Evolutionary conservation across 2,888 invertebrate genomes (phyloP).

Genomic region (Pogonocherus hispidulus): DNA sequence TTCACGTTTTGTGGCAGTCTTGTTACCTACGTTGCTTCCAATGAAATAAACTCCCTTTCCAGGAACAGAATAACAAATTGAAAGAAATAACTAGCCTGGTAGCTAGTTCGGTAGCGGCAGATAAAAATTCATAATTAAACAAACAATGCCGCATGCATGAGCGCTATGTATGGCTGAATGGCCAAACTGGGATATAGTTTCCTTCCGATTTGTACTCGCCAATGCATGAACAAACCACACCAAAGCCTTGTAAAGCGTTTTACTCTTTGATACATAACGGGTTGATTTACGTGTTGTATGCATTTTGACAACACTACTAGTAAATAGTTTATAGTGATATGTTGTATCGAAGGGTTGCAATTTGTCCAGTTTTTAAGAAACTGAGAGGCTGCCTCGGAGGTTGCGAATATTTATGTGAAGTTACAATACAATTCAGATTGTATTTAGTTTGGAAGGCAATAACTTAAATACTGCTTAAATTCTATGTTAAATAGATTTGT

Average conservation of each 20-base stretch:
- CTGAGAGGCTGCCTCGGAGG: too few species aligned
- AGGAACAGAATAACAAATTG: slow-evolving; percentile 42
- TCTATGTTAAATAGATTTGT: too few species aligned
- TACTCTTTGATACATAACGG: slow-evolving; percentile 34
- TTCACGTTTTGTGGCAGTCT: slow-evolving; percentile 36
- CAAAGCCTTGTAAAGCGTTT: slow-evolving; percentile 39
- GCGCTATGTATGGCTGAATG: slow-evolving; percentile 5
- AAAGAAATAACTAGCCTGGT: slow-evolving; percentile 41
- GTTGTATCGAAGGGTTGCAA: neutral
- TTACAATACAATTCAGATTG: too few species aligned
- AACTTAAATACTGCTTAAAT: too few species aligned
- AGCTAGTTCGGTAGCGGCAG: neutral
- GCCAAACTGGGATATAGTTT: slow-evolving; percentile 26
- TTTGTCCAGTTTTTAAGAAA: too few species aligned
- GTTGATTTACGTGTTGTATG: slow-evolving; percentile 17
- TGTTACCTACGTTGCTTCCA: slow-evolving; percentile 33
- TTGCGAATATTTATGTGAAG: too few species aligned
- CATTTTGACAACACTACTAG: neutral
- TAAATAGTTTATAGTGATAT: too few species aligned
- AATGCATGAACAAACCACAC: slow-evolving; percentile 41
- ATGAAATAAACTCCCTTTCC: slow-evolving; percentile 39
- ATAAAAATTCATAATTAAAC: slow-evolving; percentile 25
- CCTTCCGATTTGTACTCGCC: slow-evolving; percentile 45
- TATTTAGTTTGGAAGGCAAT: too few species aligned
- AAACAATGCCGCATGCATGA: slow-evolving; percentile 10